A percentile compares a stretch with the other conserved stretches of the same genome.
Conservation (phyloP, 2,113 vertebrate species). For the Ginglymostoma cirratum region DNA sequence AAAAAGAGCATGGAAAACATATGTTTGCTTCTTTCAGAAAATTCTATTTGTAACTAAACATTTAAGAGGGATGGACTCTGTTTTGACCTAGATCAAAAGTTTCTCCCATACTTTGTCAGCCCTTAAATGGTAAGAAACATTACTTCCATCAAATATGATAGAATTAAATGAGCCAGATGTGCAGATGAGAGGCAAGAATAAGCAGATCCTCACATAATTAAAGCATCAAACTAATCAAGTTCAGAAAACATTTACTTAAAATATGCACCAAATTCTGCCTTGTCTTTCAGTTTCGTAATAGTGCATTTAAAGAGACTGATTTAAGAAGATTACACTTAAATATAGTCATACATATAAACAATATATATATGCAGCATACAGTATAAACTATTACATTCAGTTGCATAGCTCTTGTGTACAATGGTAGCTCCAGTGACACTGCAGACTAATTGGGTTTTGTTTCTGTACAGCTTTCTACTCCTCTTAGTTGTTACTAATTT, state of each 20-base stretch:
- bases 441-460: neutral
- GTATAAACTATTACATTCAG: neutral
- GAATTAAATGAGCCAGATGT: conserved; percentile 8
- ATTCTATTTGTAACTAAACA: conserved; percentile 7
- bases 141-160: neutral
- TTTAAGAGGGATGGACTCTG: neutral
- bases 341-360: neutral
- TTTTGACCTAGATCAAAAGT: neutral
- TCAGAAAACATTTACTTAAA: conserved; percentile 3
- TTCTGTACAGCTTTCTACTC: neutral
- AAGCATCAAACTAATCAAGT: neutral
- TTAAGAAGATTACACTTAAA: neutral
- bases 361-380: neutral
- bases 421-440: neutral
- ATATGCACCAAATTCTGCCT: neutral
- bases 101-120: neutral
- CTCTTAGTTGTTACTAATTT: neutral
- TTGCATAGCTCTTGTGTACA: neutral
- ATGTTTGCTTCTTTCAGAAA: neutral
- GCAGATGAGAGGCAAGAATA: neutral
- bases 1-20: neutral
- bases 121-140: neutral
- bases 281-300: neutral
- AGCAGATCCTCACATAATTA: neutral
- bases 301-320: neutral